Base-by-base conservation (phyloP, 2,797 vertebrate genomes). In the Enteromius unitaeniatus region DNA sequence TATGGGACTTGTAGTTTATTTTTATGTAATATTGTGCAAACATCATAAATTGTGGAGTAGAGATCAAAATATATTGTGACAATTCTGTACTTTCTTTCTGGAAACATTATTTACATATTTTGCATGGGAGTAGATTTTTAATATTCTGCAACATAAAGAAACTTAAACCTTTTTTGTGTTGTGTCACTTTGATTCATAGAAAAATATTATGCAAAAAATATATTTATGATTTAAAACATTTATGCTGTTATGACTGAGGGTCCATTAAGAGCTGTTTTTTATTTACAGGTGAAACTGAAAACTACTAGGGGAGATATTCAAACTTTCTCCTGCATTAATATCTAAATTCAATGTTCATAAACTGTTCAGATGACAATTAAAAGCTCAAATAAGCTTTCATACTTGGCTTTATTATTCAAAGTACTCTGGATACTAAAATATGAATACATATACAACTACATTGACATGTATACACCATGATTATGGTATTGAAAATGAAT, bases 1-100 rank as follows among this genome's bases (percentile, higher is more conserved):
- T 40, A 15, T 84, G 82, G 82, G 82, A 72, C 21, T 62, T 84
- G 76, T 78, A 84, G 82, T 84, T 77, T 69, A 49, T 70, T 78
- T 78, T 23, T 4, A 34, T 31, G 4, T 40, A 28, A 70, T 53
- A 19, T 28, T 21, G 23, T 15, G 23, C 4, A 55, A 34, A 79
- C n/a, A 26, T 9, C 0, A 79, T 19, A 67, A 26, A 42, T 23
- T 70, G 13, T 74, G 9, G 28, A 74, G 17, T 21, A 74, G 4
- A 74, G 47, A 28, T 64, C 14, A 65, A 34, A 19, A 65, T 65
- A 65, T 28, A 19, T 31, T 40, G 19, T n/a, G 10, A 5, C 9
- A n/a, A 68, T 68, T 40, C 7, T 21, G 34, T 37, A 4, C 21
- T 23, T 49, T 1, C 3, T 23, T 40, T 76, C 0, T 15, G 19